Evolutionary conservation across 2,888 invertebrate species (phyloP).

Genomic region (Sclerodermus sp.): DNA sequence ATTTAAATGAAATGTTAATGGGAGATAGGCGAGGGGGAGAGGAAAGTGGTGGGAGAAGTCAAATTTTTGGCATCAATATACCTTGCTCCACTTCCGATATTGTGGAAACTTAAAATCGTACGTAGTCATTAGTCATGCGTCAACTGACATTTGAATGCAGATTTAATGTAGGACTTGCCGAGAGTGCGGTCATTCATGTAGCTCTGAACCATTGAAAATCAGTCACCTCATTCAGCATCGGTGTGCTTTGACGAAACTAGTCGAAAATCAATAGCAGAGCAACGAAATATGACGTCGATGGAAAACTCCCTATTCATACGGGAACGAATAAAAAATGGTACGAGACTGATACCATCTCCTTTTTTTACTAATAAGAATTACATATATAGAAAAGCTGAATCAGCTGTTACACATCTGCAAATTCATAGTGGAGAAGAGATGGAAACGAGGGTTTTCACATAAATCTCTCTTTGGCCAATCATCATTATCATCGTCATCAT

Average conservation of each 20-base stretch:
- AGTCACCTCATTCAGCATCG: slow-evolving; percentile 38
- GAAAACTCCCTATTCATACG: no score
- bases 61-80: no score
- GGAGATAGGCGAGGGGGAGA: no score
- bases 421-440: no score
- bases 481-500: no score
- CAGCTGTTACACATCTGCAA: slow-evolving; percentile 11
- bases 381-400: neutral
- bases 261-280: slow-evolving; percentile 22
- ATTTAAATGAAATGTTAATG: no score
- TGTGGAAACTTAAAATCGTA: neutral
- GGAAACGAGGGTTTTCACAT: no score
- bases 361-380: neutral
- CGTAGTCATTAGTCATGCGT: slow-evolving; percentile 8
- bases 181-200: slow-evolving; percentile 27
- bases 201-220: slow-evolving; percentile 36
- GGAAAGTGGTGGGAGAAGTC: no score
- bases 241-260: slow-evolving; percentile 15
- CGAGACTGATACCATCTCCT: neutral
- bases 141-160: slow-evolving; percentile 30
- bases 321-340: no score
- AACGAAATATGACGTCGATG: slow-evolving; percentile 8
- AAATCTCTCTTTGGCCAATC: no score
- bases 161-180: slow-evolving; percentile 26
- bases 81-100: no score